Percentiles rank a stretch among this genome's conserved stretches.
Evolutionary conservation across 2,113 vertebrate species (phyloP).

Genomic region (Dipodomys spectabilis): DNA sequence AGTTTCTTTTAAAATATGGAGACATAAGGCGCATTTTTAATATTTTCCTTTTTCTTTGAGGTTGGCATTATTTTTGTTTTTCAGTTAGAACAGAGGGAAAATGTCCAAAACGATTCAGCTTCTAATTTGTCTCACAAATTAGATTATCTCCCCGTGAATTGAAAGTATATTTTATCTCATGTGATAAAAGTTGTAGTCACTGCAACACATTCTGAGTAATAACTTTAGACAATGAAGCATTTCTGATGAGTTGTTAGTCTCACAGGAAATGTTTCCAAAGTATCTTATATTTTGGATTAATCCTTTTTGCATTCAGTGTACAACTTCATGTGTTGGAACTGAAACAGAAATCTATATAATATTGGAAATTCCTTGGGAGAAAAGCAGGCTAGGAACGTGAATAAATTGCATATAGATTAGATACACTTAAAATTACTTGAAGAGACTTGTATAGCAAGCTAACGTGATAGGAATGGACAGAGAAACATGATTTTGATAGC

Average conservation of each 20-base stretch:
- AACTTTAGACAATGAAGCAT: constrained; percentile 17
- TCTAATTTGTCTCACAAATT: constrained; percentile 58
- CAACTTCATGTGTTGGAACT: constrained; percentile 40
- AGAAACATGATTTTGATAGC: neutral
- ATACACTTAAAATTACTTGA: neutral
- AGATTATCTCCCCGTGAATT: neutral
- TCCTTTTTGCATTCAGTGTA: neutral
- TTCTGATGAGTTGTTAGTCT: constrained; percentile 28
- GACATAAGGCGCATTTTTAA: constrained; percentile 19
- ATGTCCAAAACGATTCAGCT: constrained; percentile 29
- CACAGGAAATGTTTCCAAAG: neutral
- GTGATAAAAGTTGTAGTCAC: constrained; percentile 11
- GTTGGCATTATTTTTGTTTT: constrained; percentile 58
- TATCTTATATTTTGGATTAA: neutral
- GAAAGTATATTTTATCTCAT: constrained; percentile 11
- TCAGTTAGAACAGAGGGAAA: constrained; percentile 15
- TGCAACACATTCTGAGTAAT: constrained; percentile 30
- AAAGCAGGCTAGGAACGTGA: neutral
- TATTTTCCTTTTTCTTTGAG: constrained; percentile 33
- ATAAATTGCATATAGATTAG: constrained; percentile 17
- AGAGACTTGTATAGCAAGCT: neutral
- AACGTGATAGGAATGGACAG: neutral
- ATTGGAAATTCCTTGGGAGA: constrained; percentile 9
- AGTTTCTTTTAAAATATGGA: constrained; percentile 30
- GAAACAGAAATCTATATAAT: constrained; percentile 37